Evolutionary conservation across 2,888 invertebrate species (phyloP).

Genomic region (Spodoptera littoralis): DNA sequence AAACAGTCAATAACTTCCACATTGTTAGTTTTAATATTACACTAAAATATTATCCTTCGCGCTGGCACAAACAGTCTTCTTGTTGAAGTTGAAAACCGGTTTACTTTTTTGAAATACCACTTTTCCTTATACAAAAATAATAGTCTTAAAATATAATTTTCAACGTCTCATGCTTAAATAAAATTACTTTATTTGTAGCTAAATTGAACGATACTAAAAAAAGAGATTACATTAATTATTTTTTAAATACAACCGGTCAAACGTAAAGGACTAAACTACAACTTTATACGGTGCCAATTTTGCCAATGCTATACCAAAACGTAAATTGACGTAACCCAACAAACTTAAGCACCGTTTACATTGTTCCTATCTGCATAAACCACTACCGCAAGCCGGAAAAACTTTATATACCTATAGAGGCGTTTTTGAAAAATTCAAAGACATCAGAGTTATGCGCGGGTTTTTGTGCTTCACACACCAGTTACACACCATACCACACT

Average conservation of each 20-base stretch:
- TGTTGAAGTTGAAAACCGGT: constrained; percentile 44
- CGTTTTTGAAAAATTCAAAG: too few species aligned
- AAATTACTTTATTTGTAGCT: too few species aligned
- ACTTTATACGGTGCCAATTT: not conserved
- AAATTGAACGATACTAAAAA: too few species aligned
- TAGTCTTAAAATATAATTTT: constrained; percentile 1
- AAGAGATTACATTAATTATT: not conserved
- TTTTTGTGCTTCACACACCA: too few species aligned
- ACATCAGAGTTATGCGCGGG: too few species aligned
- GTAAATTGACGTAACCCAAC: too few species aligned
- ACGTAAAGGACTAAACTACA: constrained; percentile 11
- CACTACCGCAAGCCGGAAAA: too few species aligned
- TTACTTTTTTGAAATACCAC: constrained; percentile 31
- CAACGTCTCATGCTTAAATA: too few species aligned
- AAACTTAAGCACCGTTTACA: too few species aligned
- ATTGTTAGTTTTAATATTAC: constrained; percentile 26
- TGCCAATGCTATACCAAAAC: constrained; percentile 11
- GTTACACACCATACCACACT: too few species aligned
- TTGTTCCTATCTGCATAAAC: too few species aligned
- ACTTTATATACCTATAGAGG: too few species aligned
- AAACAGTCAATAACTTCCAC: constrained; percentile 40
- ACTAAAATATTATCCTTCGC: constrained; percentile 20
- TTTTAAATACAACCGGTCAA: constrained; percentile 40
- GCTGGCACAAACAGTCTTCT: constrained; percentile 28
- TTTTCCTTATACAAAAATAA: constrained; percentile 32